A percentile compares a stretch with the other conserved stretches of the same genome.
phyloP scores from a whole-genome alignment of 2,888 invertebrate genomes.

The Heteropelma amictum region DNA sequence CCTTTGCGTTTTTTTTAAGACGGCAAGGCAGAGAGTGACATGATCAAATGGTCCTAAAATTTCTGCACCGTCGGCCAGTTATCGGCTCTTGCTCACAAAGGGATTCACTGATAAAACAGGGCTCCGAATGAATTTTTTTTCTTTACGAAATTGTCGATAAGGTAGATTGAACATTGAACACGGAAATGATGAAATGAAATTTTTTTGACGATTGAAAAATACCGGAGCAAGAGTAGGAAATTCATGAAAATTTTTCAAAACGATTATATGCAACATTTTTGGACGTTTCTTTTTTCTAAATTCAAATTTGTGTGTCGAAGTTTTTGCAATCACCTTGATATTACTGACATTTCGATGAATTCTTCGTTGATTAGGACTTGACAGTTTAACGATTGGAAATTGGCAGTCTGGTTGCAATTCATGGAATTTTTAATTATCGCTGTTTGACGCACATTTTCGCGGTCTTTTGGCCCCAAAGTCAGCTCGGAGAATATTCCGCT shows the following conservation, averaged over 20 bases:
- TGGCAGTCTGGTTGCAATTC: conserved; percentile 19
- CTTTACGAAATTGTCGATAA: not conserved
- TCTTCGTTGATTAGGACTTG: not conserved
- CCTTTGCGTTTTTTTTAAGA: not conserved
- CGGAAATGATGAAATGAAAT: not conserved
- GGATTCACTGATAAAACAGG: conserved; percentile 26
- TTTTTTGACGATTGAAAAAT: no score
- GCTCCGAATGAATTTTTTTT: not conserved
- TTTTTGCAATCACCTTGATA: not conserved
- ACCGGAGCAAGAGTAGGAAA: no score
- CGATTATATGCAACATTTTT: no score
- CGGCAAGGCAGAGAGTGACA: conserved; percentile 41
- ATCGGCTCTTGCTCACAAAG: not conserved
- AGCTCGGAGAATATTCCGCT: conserved; percentile 14
- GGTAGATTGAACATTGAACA: not conserved
- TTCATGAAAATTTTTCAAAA: no score
- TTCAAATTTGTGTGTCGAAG: not conserved
- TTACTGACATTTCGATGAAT: not conserved
- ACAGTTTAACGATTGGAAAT: not conserved
- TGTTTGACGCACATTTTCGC: conserved; percentile 22
- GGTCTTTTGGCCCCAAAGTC: not conserved
- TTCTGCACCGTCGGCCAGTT: conserved; percentile 5
- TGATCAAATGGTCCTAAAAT: not conserved
- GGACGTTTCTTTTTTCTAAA: not conserved
- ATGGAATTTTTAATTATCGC: conserved; percentile 49